These are phyloP conservation scores for Drosophila insularis DNA, from an alignment of 1,140 invertebrate species.

Conservation along the genomic window DNA sequence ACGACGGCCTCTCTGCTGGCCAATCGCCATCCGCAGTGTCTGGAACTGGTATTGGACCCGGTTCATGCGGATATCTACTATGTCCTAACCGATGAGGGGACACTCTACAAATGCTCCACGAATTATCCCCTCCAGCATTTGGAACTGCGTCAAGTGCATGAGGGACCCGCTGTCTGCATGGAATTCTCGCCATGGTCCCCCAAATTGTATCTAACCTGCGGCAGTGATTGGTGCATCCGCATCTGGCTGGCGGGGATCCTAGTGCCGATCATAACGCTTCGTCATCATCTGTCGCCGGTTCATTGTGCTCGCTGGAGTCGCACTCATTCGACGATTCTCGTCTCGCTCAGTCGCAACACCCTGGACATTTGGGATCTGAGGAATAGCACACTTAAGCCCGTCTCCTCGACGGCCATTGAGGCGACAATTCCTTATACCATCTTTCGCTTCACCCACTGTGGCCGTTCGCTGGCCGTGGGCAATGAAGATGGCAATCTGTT, in stretches of 20 bases:
- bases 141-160: conserved; percentile 88
- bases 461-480: conserved; percentile 86
- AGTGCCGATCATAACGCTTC: conserved; percentile 86
- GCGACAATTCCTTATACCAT: conserved; percentile 77
- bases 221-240: conserved; percentile 90
- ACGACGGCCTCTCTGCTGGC: conserved; percentile 42
- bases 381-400: conserved; percentile 86
- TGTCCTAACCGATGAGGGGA: conserved; percentile 92
- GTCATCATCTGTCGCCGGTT: conserved; percentile 84
- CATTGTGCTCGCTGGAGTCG: conserved; percentile 90
- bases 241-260: conserved; percentile 89
- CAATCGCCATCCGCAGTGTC: conserved; percentile 84
- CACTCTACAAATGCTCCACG: conserved; percentile 89
- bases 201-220: conserved; percentile 90
- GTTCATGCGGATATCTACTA: conserved; percentile 87
- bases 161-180: conserved; percentile 89
- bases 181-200: conserved; percentile 90
- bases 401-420: conserved; percentile 83
- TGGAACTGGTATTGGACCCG: conserved; percentile 87
- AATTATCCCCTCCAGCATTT: conserved; percentile 86
- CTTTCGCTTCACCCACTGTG: conserved; percentile 85
- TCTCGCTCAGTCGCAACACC: conserved; percentile 88
- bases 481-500: conserved; percentile 86
- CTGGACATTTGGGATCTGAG: conserved; percentile 89
- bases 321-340: conserved; percentile 91